A percentile compares a stretch with the other conserved stretches of the same genome.
Conservation (phyloP, 2,888 invertebrate genomes). For the Dysmachus trigonus region DNA sequence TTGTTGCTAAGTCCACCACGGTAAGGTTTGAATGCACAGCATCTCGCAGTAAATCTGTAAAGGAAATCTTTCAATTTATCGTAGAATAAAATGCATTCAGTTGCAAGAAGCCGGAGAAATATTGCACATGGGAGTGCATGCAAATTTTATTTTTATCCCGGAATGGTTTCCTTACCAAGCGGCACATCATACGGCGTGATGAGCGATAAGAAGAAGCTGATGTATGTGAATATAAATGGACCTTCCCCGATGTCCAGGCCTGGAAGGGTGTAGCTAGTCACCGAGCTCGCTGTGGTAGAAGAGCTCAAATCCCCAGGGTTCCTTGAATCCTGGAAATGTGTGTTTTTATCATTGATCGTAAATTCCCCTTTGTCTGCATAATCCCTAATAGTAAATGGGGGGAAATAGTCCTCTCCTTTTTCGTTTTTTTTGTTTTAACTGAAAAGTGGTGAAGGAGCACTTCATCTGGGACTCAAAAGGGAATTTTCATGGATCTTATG, state of each 20-base stretch:
- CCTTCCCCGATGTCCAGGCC: conserved; percentile 62
- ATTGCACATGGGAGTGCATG: background rate
- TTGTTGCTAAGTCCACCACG: conserved; percentile 59
- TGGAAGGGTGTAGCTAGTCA: conserved; percentile 62
- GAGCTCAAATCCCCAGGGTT: conserved; percentile 40
- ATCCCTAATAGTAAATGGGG: background rate
- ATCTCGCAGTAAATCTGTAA: conserved; percentile 61
- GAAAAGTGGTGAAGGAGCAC: background rate
- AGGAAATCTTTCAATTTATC: conserved; percentile 12
- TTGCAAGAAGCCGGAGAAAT: background rate
- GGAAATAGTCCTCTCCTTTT: background rate
- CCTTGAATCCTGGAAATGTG: conserved; percentile 43
- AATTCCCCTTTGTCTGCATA: conserved; percentile 9
- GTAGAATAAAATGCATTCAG: background rate
- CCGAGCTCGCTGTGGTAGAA: conserved; percentile 50
- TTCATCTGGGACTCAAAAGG: background rate
- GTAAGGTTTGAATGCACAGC: conserved; percentile 61
- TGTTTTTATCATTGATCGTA: conserved; percentile 36
- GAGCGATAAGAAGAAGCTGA: conserved; percentile 64
- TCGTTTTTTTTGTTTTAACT: background rate
- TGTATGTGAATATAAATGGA: conserved; percentile 62
- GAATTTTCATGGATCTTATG: background rate
- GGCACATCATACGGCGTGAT: conserved; percentile 65
- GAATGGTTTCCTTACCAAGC: conserved; percentile 59
- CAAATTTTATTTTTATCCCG: conserved; percentile 5